Base-by-base conservation (phyloP, 2,113 vertebrate genomes). In the Trochalopteron elliotii region DNA sequence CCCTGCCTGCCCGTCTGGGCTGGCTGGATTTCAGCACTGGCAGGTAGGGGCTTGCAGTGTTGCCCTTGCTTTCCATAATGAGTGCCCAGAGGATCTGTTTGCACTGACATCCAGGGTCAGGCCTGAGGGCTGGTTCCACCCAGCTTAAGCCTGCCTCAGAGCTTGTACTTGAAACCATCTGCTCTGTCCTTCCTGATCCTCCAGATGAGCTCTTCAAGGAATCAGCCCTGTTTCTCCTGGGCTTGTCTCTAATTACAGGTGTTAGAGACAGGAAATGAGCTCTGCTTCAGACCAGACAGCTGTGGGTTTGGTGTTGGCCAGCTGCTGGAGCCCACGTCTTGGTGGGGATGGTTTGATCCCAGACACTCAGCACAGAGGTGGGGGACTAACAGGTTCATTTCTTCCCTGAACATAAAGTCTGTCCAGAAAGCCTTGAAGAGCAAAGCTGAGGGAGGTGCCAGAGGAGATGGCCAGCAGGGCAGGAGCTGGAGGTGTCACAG, bases 321-420 rank as follows among this genome's bases (percentile, higher is more conserved):
- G 17, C n/a, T 53, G 49, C 80, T 80, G 19, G 55, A 39, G 56
- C 72, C 23, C 6, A 7, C 7, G 0, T 59, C 27, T 47, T 22
- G 45, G 18, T 42, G 47, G 50, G 64, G 31, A 50, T 12, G 56
- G 56, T 22, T 72, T 45, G 50, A 67, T 74, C 39, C 37, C 69
- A 81, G 55, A n/a, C 50, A 52, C 37, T 20, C 55, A 61, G 55
- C 63, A 65, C 0, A 0, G 55, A 86, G n/a, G 10, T 0, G 1
- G 39, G 55, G 45, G 55, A 76, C 20, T n/a, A 19, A 61, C n/a
- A 14, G 15, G 15, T 2, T 25, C 27, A 57, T 65, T 89, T 77
- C 69, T 70, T 63, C 80, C 35, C n/a, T 69, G n/a, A 37, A 57
- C 35, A n/a, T 72, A 23, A 83, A 64, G 53, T 18, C 20, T 22